Evolutionary conservation across 2,888 invertebrate genomes (phyloP), one percentile per base, ranked within the genome.

Genomic region (Isotomurus palustris): DNA sequence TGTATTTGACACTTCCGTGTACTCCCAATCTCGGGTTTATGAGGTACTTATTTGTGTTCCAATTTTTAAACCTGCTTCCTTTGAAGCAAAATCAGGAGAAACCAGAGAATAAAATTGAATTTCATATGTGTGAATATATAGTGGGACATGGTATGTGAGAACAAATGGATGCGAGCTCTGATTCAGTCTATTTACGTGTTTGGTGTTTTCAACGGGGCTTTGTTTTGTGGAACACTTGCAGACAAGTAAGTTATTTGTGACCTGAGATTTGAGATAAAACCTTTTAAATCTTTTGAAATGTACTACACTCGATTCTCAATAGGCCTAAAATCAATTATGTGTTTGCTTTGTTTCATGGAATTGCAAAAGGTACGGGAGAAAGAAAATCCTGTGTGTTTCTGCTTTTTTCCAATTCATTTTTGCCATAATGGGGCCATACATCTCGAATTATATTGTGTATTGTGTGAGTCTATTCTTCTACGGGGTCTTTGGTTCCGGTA

Each of bases 91-190:
- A n/a, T n/a, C n/a, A n/a, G n/a, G n/a, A n/a, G n/a, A n/a, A n/a
- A n/a, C n/a, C n/a, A n/a, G n/a, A n/a, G n/a, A n/a, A n/a, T 32
- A 12, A 12, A 32, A 32, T 32, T 32, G 12, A 32, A 32, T 32
- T 2, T 45, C 17, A 22, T 3, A 4, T 24, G 17, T n/a, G n/a
- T n/a, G n/a, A n/a, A 50, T 74, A 45, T 78, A 78, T 28, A 91
- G 74, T 91, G 89, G 89, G 77, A 84, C 72, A 82, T 90, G 56
- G 87, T 91, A 1, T 91, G 91, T 73, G 82, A 84, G 65, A 78
- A 80, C 58, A 79, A 88, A 65, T 91, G 90, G 90, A 85, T 85
- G 83, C 87, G 87, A 1, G 85, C 90, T 1, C 74, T 88, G 24
- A 86, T 87, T 0, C 90, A 91, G 73, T 78, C 60, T 1, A 45